Conservation (phyloP, 2,113 vertebrate genomes). For the Anser cygnoides region DNA sequence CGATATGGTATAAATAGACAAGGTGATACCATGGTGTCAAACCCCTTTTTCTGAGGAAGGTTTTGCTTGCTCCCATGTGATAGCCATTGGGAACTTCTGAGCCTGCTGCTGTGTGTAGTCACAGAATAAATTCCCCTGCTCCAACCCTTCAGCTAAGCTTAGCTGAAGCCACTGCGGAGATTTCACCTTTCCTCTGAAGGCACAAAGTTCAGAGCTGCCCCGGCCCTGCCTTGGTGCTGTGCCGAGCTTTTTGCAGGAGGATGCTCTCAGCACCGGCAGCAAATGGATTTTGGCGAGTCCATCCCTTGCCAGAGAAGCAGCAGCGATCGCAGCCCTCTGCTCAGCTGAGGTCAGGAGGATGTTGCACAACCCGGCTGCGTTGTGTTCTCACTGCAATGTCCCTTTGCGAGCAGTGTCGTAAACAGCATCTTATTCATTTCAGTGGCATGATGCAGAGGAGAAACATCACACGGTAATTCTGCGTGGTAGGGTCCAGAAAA, state of each 20-base stretch:
- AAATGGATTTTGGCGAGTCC: accelerated
- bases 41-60: neutral
- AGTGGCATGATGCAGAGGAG: neutral
- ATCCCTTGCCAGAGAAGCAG: neutral
- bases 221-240: neutral
- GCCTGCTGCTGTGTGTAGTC: neutral
- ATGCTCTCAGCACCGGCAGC: neutral
- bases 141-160: neutral
- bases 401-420: neutral
- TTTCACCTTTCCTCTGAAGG: neutral
- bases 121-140: neutral
- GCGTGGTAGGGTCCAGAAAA: conserved; percentile 11
- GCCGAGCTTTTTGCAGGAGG: neutral
- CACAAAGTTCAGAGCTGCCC: neutral
- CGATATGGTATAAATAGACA: accelerated
- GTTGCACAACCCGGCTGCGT: conserved; percentile 28
- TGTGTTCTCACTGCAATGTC: neutral
- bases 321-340: neutral
- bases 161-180: neutral
- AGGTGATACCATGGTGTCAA: neutral
- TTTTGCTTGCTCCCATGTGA: neutral
- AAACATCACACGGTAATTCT: neutral
- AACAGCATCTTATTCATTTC: conserved; percentile 31
- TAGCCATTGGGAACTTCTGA: neutral
- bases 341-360: neutral